These are phyloP conservation scores for Silvanus unidentatus DNA, from an alignment of 2,888 invertebrate genomes.

Conservation along the genomic window DNA sequence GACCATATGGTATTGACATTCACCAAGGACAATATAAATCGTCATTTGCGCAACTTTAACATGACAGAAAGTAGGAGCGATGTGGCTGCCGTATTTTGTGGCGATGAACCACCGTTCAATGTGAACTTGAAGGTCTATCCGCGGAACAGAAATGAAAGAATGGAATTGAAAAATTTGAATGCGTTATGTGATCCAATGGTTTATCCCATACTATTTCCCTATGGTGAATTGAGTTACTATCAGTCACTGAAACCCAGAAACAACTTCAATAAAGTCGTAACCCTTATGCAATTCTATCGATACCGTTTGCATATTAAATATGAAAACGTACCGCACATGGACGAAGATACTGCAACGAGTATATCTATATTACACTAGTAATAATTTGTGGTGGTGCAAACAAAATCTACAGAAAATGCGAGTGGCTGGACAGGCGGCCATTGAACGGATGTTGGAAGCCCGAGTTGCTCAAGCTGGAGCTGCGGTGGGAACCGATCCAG, in stretches of 20 bases:
- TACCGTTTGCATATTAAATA: background rate
- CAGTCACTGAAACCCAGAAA: background rate
- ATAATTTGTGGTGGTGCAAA: conserved; percentile 5
- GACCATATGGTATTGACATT: conserved; percentile 1
- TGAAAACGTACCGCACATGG: too few species aligned
- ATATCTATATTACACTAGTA: background rate
- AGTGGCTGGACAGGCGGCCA: background rate
- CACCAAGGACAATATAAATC: background rate
- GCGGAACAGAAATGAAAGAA: background rate
- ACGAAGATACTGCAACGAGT: too few species aligned
- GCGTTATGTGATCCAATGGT: conserved; percentile 12
- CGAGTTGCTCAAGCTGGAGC: too few species aligned
- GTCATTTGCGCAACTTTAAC: conserved; percentile 4
- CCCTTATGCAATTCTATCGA: background rate
- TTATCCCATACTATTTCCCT: conserved; percentile 18
- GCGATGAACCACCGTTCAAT: conserved; percentile 12
- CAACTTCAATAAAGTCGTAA: background rate
- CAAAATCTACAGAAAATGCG: conserved; percentile 7
- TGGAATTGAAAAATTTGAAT: conserved; percentile 11
- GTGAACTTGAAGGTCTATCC: conserved; percentile 4
- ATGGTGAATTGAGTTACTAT: conserved; percentile 13
- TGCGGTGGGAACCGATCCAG: background rate
- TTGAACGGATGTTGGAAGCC: background rate
- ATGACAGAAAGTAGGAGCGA: conserved; percentile 13
- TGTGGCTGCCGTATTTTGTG: conserved; percentile 13